Evolutionary conservation across 2,888 invertebrate species (phyloP).

Genomic region (Drosophila fulvimacula): DNA sequence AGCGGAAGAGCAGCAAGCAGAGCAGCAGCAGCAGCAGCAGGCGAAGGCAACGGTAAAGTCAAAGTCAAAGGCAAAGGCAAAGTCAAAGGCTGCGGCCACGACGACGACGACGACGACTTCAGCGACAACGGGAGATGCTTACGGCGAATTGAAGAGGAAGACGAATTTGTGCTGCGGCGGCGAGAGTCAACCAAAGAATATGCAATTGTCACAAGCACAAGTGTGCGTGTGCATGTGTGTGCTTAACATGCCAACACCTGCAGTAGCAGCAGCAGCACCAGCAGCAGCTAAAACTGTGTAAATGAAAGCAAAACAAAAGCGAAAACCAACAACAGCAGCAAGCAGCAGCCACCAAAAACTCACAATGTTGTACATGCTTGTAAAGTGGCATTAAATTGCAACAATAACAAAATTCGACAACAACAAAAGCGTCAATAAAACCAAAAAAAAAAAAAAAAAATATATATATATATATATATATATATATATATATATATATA

Average conservation of each 20-base stretch:
- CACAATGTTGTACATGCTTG: conserved; percentile 61
- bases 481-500: too few relatives aligned
- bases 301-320: conserved; percentile 53
- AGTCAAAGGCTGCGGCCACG: not conserved
- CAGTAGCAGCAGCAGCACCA: conserved; percentile 40
- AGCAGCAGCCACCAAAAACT: conserved; percentile 23
- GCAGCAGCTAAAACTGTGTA: conserved; percentile 27
- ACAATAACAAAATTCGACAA: conserved; percentile 55
- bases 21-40: conserved; percentile 8
- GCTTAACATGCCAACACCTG: conserved; percentile 40
- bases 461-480: too few relatives aligned
- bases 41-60: conserved; percentile 3
- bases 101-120: too few relatives aligned
- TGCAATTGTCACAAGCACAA: conserved; percentile 35
- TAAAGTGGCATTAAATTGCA: conserved; percentile 69
- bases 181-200: conserved; percentile 43
- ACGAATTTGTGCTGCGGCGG: conserved; percentile 35
- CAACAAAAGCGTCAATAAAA: conserved; percentile 56
- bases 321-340: conserved; percentile 35
- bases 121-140: conserved; percentile 28
- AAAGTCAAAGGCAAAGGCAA: not conserved
- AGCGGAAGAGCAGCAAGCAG: conserved; percentile 24
- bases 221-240: conserved; percentile 8
- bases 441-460: conserved; percentile 6
- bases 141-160: conserved; percentile 3